Evolutionary conservation across 2,113 vertebrate genomes (phyloP), one percentile per base, ranked within the genome.

Genomic region (Cyprinus carpio): DNA sequence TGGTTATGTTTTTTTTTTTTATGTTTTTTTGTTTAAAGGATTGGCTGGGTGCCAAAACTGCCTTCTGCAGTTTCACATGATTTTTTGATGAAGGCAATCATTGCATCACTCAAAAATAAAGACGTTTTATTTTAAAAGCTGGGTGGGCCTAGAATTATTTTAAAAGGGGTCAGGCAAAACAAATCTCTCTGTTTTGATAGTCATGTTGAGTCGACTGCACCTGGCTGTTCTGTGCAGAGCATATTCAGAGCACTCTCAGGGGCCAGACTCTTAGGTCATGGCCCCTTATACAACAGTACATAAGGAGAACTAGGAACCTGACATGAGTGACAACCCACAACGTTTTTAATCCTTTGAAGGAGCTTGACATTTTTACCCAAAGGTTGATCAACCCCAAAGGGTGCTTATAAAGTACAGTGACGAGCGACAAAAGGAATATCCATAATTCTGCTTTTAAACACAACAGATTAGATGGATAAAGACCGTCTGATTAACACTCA

Each of bases 91-190:
- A n/a, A n/a, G n/a, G n/a, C 91, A 93, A 93, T 92, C 91, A 93
- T 92, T 91, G 91, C 90, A 86, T 90, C 75, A 90, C 93, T 92
- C 89, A 90, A 87, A 92, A 83, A 90, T 87, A 91, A 92, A 93
- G 92, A 92, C n/a, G n/a, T n/a, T 90, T 93, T 92, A 91, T 93
- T 90, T 93, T 94, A 94, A 92, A 92, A 93, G 89, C n/a, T n/a
- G n/a, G n/a, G n/a, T n/a, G n/a, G n/a, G n/a, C n/a, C n/a, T n/a
- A n/a, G 92, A 92, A 91, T 93, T 92, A 91, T 93, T 90, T 93
- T 94, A 94, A 92, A 92, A 93, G 89, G 88, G 91, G 86, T 92
- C 89, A 92, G 92, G 93, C 91, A 92, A 93, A 94, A 94, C 93
- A 93, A 93, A 92, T 92, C 90, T 88, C 87, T 90, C 88, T 93